Percentiles rank a stretch among this genome's conserved stretches.
These are phyloP conservation scores for Drosophila testacea DNA, from an alignment of 2,888 invertebrate species.

Conservation along the genomic window DNA sequence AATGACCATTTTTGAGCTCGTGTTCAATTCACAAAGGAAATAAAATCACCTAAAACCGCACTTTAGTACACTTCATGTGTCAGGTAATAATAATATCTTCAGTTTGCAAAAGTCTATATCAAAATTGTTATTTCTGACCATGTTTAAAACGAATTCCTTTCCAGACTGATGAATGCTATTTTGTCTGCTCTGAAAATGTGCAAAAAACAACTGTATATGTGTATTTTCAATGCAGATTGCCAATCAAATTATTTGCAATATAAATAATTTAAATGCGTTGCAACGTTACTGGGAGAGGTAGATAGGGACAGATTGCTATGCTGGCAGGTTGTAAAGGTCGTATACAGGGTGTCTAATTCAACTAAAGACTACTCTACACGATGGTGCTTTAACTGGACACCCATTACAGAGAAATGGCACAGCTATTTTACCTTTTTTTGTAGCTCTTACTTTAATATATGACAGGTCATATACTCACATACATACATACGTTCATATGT, in stretches of 20 bases:
- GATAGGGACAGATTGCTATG: constrained; percentile 26
- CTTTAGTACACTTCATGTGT: constrained; percentile 15
- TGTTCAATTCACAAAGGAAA: constrained; percentile 48
- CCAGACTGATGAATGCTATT: constrained; percentile 19
- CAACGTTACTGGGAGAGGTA: constrained; percentile 24
- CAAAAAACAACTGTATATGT: constrained; percentile 1
- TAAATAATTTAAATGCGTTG: constrained; percentile 70
- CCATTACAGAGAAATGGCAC: constrained; percentile 40
- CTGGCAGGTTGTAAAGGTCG: constrained; percentile 1
- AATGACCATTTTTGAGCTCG: constrained; percentile 12
- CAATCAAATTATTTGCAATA: constrained; percentile 76
- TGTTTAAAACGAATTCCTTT: background rate
- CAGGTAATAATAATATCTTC: background rate
- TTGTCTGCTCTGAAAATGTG: background rate
- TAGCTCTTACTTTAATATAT: constrained; percentile 55
- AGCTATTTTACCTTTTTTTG: constrained; percentile 54
- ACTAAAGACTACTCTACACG: background rate
- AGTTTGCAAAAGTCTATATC: background rate
- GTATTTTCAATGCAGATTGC: constrained; percentile 54
- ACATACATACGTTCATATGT: background rate
- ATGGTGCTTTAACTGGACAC: constrained; percentile 16
- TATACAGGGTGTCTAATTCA: constrained; percentile 21
- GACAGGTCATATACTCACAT: constrained; percentile 29
- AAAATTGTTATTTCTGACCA: constrained; percentile 15
- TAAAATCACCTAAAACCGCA: constrained; percentile 26